Base-by-base conservation (phyloP, 2,888 invertebrate genomes). In the Drosophila siamana region DNA sequence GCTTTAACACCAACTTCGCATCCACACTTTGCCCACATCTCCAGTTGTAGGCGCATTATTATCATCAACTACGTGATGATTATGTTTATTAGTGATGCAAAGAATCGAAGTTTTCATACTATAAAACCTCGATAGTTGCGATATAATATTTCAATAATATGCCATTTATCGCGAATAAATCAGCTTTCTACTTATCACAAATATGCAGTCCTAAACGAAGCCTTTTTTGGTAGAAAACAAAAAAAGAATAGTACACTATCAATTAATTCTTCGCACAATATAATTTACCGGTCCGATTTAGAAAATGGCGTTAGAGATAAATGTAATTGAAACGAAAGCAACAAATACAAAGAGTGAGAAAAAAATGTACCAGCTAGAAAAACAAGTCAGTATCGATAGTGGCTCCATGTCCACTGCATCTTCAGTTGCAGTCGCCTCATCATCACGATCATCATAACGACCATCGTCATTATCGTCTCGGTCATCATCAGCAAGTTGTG, bases 31-130 rank as follows among this genome's bases (percentile, higher is more conserved):
- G 26, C 26, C 38, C 13, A 19, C 13, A 46, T 33, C 51, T 40
- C 13, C 55, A 46, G 15, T 33, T 50, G 11, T 33, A 56, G 13
- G 36, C 19, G 1, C 43, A 55, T 40, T 52, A 51, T 55, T 52
- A 56, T 15, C 48, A 55, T 19, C 59, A 56, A 36, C 54, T 57
- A 43, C 59, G 65, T 61, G 33, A 57, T 24, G 24, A 62, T 13
- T 13, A 54, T 19, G 15, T 13, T 36, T 16, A 36, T 22, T 19
- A 41, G 33, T 33, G 33, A 33, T 33, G 33, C 33, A 4, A n/a
- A 30, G n/a, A 11, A 30, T 2, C 2, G 9, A 9, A 2, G 26
- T 30, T 9, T 30, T 30, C 11, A 9, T 9, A 9, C 9, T 30
- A 11, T 9, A 30, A 33, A 33, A 26, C 1, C 26, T 26, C 26